A percentile compares a stretch with the other conserved stretches of the same genome.
These are phyloP conservation scores for Madoqua kirkii DNA, from an alignment of 2,113 vertebrate genomes.

Conservation along the genomic window DNA sequence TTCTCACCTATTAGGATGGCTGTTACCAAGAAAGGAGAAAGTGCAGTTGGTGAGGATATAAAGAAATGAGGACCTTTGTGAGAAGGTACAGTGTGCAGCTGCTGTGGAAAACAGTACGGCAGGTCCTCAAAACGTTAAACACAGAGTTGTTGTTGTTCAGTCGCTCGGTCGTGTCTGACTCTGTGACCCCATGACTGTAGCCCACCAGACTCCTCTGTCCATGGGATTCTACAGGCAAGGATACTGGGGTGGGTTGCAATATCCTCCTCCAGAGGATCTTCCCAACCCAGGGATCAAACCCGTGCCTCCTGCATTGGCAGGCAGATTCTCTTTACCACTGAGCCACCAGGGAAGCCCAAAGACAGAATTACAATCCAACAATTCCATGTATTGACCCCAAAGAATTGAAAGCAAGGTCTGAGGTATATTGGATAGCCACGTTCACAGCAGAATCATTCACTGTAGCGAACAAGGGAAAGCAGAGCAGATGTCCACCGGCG, in stretches of 20 bases:
- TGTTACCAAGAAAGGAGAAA: neutral
- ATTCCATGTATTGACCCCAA: neutral
- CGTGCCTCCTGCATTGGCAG: neutral
- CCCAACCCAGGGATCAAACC: neutral
- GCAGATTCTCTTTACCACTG: neutral
- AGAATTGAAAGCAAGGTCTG: neutral
- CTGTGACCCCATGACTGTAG: neutral
- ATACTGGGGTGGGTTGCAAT: neutral
- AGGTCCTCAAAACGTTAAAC: neutral
- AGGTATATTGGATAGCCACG: too few species aligned
- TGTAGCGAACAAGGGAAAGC: neutral
- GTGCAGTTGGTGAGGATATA: neutral
- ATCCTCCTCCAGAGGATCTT: neutral
- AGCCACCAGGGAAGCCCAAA: neutral
- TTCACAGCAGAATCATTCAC: neutral
- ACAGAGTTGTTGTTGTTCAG: neutral
- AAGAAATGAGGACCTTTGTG: neutral
- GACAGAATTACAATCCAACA: neutral
- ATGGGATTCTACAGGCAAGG: neutral
- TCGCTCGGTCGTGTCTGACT: fast-evolving
- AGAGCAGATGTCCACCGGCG: too few species aligned
- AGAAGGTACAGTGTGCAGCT: neutral
- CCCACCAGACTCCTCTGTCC: neutral
- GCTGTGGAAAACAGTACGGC: neutral
- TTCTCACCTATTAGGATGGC: neutral